Evolutionary conservation across 2,888 invertebrate genomes (phyloP).

Genomic region (Desoria tigrina): DNA sequence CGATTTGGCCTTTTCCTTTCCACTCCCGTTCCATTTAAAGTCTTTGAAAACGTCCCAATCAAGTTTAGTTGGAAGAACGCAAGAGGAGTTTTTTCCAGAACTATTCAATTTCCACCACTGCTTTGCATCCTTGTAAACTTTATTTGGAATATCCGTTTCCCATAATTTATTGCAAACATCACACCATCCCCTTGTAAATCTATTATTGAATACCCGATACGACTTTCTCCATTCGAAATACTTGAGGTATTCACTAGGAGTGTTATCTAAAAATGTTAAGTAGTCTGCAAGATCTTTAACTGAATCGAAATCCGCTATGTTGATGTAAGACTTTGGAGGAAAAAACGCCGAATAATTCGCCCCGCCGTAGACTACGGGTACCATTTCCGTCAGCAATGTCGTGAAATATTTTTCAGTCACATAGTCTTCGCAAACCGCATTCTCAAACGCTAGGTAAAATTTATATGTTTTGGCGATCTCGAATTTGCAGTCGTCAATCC

Average conservation of each 20-base stretch:
- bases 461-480: conserved; percentile 5
- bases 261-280: not conserved
- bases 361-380: conserved; percentile 17
- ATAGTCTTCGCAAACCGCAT: conserved; percentile 6
- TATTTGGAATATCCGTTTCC: too few species aligned
- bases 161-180: conserved; percentile 8
- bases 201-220: not conserved
- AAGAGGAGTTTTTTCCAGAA: too few species aligned
- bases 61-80: too few species aligned
- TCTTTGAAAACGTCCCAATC: too few species aligned
- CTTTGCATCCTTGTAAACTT: too few species aligned
- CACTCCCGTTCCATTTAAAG: too few species aligned
- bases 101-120: too few species aligned
- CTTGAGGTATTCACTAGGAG: conserved; percentile 5
- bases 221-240: conserved; percentile 20
- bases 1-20: too few species aligned
- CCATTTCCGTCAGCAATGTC: not conserved
- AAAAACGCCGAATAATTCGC: not conserved
- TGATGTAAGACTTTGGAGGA: conserved; percentile 16
- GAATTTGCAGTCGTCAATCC: not conserved
- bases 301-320: conserved; percentile 4
- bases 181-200: conserved; percentile 9
- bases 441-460: conserved; percentile 21
- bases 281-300: conserved; percentile 5
- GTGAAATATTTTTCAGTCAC: conserved; percentile 20